Evolutionary conservation across 2,797 vertebrate genomes (phyloP), one percentile per base, ranked within the genome.

Genomic region (Heliangelus exortis): DNA sequence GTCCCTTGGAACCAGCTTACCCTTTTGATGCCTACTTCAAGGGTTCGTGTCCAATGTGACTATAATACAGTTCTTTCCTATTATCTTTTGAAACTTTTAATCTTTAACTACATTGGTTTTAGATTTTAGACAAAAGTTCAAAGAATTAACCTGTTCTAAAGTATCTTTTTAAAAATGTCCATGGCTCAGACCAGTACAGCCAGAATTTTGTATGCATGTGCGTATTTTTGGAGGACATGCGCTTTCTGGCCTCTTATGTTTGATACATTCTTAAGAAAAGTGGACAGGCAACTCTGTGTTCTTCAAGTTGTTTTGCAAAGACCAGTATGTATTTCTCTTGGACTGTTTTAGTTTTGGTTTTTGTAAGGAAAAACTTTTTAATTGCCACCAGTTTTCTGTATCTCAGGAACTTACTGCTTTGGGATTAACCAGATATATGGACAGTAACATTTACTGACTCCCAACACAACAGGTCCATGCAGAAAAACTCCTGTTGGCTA

Each of bases 1-100:
- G 93, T 96, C 91, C 93, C 93, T 94, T 96, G 95, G 95, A 94
- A 89, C 87, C 68, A 81, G 21, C 83, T 88, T 81, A 53, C 89
- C 87, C 85, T 94, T 86, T 45, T 9, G 72, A 67, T 79, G 51
- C 68, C 77, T 54, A 23, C 62, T 67, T 28, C 67, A 63, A 34
- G 16, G 4, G 61, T 92, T 92, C 36, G 6, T 87, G 76, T 72
- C 57, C 91, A 84, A 72, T 34, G 81, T 77, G 91, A 77, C 93
- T 92, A 76, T 71, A 54, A 72, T 80, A 36, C 69, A 22, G 68
- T 83, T 90, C 81, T 66, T 88, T 18, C 79, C 76, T 76, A 9
- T 54, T 67, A 89, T 85, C 61, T 84, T 94, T 65, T 31, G 74
- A 63, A 74, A 62, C 34, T 57, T 50, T 50, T 69, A 23, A 66